phyloP scores from a whole-genome alignment of 1,140 invertebrate genomes.

The Carposina sasakii region DNA sequence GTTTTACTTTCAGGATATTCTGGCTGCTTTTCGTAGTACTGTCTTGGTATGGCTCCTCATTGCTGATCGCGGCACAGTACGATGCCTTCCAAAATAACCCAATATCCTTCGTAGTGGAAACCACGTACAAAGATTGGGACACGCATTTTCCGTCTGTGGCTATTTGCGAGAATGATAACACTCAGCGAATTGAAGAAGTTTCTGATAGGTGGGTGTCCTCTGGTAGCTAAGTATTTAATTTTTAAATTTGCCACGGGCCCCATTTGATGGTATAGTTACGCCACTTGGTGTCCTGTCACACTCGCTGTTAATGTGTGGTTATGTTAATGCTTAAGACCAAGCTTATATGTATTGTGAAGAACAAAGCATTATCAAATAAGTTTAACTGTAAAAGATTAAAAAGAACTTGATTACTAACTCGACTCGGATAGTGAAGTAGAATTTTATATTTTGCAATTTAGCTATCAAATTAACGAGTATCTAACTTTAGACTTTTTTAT shows the following conservation, averaged over 20 bases:
- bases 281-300: no score
- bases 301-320: no score
- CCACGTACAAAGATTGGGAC: slow-evolving; percentile 79
- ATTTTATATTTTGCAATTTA: no score
- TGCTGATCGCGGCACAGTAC: slow-evolving; percentile 75
- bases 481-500: no score
- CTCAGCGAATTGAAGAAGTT: slow-evolving; percentile 73
- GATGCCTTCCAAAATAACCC: slow-evolving; percentile 74
- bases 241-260: no score
- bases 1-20: slow-evolving; percentile 68
- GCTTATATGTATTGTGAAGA: no score
- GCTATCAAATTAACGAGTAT: no score
- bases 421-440: no score
- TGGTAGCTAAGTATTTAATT: no score
- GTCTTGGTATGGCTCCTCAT: slow-evolving; percentile 76
- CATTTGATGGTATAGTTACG: no score
- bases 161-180: slow-evolving; percentile 78
- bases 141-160: slow-evolving; percentile 79
- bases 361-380: no score
- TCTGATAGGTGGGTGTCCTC: slow-evolving; percentile 75
- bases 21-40: slow-evolving; percentile 76
- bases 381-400: not conserved
- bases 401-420: slow-evolving; percentile 1
- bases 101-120: slow-evolving; percentile 81
- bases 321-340: no score